These are phyloP conservation scores for Rosalia funebris DNA, from an alignment of 2,888 invertebrate species.

Conservation along the genomic window DNA sequence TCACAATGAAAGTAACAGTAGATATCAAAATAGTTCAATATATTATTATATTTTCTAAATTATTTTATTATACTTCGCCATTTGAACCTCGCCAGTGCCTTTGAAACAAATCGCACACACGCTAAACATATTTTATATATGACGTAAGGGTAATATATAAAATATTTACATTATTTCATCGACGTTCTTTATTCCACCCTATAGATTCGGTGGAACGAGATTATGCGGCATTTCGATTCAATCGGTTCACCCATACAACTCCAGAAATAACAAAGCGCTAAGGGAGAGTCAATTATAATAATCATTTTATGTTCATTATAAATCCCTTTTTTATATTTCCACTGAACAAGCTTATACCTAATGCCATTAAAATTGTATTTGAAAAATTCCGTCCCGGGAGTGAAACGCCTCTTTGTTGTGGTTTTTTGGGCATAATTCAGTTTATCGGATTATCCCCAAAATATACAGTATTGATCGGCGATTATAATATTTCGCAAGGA, in stretches of 20 bases:
- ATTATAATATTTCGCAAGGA: conserved; percentile 17
- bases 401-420: conserved; percentile 16
- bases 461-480: conserved; percentile 11
- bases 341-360: conserved; percentile 15
- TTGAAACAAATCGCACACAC: too few species aligned
- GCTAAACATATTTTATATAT: too few species aligned
- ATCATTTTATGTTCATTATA: conserved; percentile 38
- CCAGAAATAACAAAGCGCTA: conserved; percentile 30
- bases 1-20: too few species aligned
- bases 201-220: conserved; percentile 23
- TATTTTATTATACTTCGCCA: too few species aligned
- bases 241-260: conserved; percentile 26
- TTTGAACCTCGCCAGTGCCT: too few species aligned
- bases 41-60: too few species aligned
- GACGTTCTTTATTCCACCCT: conserved; percentile 12
- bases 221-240: conserved; percentile 31
- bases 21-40: too few species aligned
- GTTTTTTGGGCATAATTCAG: conserved; percentile 17
- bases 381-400: conserved; percentile 13
- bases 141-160: too few species aligned
- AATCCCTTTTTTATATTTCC: conserved; percentile 30
- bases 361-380: conserved; percentile 25
- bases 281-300: conserved; percentile 36
- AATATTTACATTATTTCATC: too few species aligned
- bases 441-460: conserved; percentile 16